A percentile compares a stretch with the other conserved stretches of the same genome.
These are phyloP conservation scores for Elegia similella DNA, from an alignment of 2,888 invertebrate genomes.

Conservation along the genomic window DNA sequence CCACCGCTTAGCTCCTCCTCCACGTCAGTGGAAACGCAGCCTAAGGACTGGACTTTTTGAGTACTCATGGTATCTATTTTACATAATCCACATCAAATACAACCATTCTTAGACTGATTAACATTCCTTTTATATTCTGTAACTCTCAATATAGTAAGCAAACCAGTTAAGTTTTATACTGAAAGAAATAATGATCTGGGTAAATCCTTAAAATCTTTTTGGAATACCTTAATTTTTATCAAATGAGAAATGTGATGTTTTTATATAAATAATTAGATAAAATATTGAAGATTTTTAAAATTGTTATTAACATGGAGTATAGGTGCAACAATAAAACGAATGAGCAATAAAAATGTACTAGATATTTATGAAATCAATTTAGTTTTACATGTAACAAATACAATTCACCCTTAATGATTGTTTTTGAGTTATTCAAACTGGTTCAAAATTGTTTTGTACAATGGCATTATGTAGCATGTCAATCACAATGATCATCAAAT, in stretches of 20 bases:
- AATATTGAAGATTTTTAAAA: constrained; percentile 15
- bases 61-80: neutral
- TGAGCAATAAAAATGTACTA: constrained; percentile 7
- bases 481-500: constrained; percentile 48
- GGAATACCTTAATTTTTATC: constrained; percentile 11
- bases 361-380: neutral
- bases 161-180: constrained; percentile 6
- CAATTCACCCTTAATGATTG: constrained; percentile 21
- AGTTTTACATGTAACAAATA: neutral
- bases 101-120: constrained; percentile 53
- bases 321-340: neutral
- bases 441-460: constrained; percentile 26
- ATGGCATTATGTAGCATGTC: constrained; percentile 44
- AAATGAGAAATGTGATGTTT: constrained; percentile 17
- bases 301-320: constrained; percentile 17
- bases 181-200: neutral
- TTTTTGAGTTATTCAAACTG: constrained; percentile 19
- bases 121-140: constrained; percentile 48
- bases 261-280: constrained; percentile 17
- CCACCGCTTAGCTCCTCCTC: no score
- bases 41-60: neutral
- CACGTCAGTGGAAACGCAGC: no score
- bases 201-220: constrained; percentile 1
- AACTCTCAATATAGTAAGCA: constrained; percentile 21
- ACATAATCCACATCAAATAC: constrained; percentile 35